A percentile compares a stretch with the other conserved stretches of the same genome.
These are phyloP conservation scores for Okapia johnstoni DNA, from an alignment of 2,113 vertebrate genomes.

Conservation along the genomic window DNA sequence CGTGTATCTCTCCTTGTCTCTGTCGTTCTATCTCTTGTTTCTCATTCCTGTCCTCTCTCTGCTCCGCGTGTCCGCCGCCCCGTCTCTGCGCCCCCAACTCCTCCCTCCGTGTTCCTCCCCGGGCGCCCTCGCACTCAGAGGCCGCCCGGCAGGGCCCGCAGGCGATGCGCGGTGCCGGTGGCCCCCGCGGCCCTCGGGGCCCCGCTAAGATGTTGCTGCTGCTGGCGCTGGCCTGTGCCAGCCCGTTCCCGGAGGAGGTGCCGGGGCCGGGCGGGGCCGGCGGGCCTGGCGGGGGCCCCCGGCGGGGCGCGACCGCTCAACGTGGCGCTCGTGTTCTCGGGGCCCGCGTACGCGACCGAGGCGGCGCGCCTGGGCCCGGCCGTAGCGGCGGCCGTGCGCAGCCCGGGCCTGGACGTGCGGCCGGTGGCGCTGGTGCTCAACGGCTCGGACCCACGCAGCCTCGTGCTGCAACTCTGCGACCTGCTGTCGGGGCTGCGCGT, in stretches of 20 bases:
- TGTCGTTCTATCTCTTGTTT: not conserved
- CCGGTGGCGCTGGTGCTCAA: constrained; percentile 92
- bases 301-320: constrained; percentile 82
- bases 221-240: constrained; percentile 84
- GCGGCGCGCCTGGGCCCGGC: constrained; percentile 87
- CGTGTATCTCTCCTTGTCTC: not conserved
- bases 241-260: constrained; percentile 74
- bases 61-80: not conserved
- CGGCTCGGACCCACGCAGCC: constrained; percentile 93
- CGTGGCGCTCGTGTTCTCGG: constrained; percentile 83
- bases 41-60: not conserved
- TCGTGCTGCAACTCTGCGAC: constrained; percentile 94
- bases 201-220: constrained; percentile 84
- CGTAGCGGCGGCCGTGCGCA: constrained; percentile 82
- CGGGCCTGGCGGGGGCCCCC: constrained; percentile 86
- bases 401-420: constrained; percentile 88
- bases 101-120: not conserved
- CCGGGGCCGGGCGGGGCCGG: constrained; percentile 83
- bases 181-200: constrained; percentile 72
- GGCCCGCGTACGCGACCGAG: constrained; percentile 86
- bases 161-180: constrained; percentile 70
- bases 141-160: constrained; percentile 71
- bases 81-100: not conserved
- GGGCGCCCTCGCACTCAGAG: constrained; percentile 26
- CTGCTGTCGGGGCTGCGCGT: constrained; percentile 92